A percentile compares a stretch with the other conserved stretches of the same genome.
These are phyloP conservation scores for Coreoperca whiteheadi DNA, from an alignment of 2,113 vertebrate genomes.

Conservation along the genomic window DNA sequence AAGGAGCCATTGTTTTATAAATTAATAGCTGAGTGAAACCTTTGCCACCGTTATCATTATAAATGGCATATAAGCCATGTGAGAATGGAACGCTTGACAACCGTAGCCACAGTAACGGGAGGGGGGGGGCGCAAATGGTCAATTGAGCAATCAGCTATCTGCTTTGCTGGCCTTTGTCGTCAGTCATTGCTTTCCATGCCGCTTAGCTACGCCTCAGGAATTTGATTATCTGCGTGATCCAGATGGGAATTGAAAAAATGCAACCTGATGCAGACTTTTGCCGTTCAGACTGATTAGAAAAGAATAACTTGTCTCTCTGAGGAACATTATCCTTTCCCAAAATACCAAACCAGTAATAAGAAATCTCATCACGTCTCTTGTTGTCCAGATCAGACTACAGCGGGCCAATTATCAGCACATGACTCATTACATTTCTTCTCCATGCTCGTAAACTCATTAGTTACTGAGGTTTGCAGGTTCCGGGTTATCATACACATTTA, in stretches of 20 bases:
- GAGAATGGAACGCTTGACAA: background rate
- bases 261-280: background rate
- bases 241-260: background rate
- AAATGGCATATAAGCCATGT: background rate
- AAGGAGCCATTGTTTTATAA: background rate
- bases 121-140: background rate
- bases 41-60: background rate
- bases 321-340: background rate
- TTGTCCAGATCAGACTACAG: constrained; percentile 23
- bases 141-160: background rate
- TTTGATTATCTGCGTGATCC: constrained; percentile 14
- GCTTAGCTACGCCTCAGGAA: background rate
- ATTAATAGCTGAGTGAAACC: background rate
- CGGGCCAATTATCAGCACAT: constrained; percentile 19
- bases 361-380: constrained; percentile 6
- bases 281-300: background rate
- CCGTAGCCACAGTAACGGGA: background rate
- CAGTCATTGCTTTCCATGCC: background rate
- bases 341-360: constrained; percentile 20
- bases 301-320: background rate
- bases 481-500: constrained; percentile 24
- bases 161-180: background rate
- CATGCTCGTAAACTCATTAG: constrained; percentile 25
- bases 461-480: constrained; percentile 13
- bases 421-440: constrained; percentile 17